Evolutionary conservation across 2,113 vertebrate species (phyloP).

Genomic region (Rhabdornis inornatus): DNA sequence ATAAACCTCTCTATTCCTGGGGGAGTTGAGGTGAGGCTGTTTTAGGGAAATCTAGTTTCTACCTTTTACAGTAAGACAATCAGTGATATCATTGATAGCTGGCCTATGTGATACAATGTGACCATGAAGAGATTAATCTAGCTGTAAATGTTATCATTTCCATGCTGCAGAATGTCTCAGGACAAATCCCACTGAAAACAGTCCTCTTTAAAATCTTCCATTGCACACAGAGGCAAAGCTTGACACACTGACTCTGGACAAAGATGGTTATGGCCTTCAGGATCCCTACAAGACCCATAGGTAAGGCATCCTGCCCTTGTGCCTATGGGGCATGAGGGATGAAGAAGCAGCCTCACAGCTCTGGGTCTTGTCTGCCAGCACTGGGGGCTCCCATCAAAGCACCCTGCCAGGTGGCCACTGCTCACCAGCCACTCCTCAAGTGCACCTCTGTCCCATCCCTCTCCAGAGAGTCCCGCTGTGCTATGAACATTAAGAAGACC

Average conservation of each 20-base stretch:
- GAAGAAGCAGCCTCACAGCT: background rate
- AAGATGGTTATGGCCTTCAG: background rate
- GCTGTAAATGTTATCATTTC: background rate
- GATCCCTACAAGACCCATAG: background rate
- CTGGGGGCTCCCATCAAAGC: background rate
- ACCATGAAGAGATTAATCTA: background rate
- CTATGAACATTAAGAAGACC: background rate
- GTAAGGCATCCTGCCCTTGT: background rate
- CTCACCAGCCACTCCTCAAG: accelerated
- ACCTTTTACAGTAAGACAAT: background rate
- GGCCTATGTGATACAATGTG: background rate
- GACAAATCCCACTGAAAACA: background rate
- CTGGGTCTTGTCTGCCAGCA: background rate
- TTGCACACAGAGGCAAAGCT: background rate
- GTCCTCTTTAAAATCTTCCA: background rate
- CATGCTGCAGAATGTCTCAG: background rate
- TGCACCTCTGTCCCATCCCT: background rate
- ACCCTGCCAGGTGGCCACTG: background rate
- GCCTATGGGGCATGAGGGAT: accelerated
- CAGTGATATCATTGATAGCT: background rate
- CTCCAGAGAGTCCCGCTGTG: background rate
- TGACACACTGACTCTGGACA: background rate
- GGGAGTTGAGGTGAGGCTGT: background rate
- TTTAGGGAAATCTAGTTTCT: background rate
- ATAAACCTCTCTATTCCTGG: background rate